Base-by-base conservation (phyloP, 2,888 invertebrate genomes). In the Phaonia tiefii region DNA sequence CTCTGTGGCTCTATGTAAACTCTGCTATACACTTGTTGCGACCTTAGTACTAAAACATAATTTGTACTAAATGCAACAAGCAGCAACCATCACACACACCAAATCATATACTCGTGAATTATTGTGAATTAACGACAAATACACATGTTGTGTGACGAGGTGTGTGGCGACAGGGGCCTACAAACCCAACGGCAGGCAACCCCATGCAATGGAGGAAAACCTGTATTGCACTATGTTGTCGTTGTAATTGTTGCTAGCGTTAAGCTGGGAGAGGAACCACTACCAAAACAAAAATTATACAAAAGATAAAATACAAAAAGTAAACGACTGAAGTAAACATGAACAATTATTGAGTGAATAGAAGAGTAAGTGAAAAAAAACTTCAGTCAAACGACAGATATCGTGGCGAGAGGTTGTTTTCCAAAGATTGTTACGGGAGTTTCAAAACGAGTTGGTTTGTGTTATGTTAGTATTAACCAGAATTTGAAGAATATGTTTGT, bases 301-400 rank as follows among this genome's bases (percentile, higher is more conserved):
- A 31, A 31, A 31, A 31, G 31, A 8, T n/a, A 31, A 31, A 31
- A 31, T 31, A 31, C 31, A 31, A 31, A 31, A 51, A 51, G 51
- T 51, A 17, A 51, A 22, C 20, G 8, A 31, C 3, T 31, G 8
- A 31, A 31, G 31, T 31, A 31, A 3, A 31, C 8, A 31, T 31
- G 31, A 31, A 31, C 3, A 5, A 31, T 31, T 5, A 31, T 5
- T 31, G 31, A 31, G 31, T 31, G 4, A 31, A 31, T 31, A 8
- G 31, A 8, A 31, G 31, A 31, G 31, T 31, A 31, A 31, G 8
- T 31, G 31, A 31, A 31, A 22, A 11, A 22, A 51, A 51, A 58
- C 70, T 58, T 81, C 67, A 81, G 81, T 81, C 75, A 75, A 81
- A 72, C 75, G 75, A 78, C 60, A 72, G 71, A 69, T 75, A 78